Conservation (phyloP, 2,113 vertebrate genomes). For the Lophotis ruficrista region DNA sequence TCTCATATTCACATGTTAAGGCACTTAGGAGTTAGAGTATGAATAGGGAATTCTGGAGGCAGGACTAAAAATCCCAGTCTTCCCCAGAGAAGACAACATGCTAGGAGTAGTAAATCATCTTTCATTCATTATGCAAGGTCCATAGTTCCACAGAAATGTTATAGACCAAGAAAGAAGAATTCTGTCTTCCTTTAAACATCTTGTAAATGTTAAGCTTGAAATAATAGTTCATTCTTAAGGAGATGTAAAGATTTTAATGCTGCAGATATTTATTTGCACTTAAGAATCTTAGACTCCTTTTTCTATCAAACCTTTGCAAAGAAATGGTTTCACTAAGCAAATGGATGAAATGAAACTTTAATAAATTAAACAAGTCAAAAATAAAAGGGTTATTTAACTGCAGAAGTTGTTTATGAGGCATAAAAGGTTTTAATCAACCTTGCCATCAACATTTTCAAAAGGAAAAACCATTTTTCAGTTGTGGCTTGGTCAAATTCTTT, state of each 20-base stretch:
- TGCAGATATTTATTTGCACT: neutral
- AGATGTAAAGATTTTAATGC: neutral
- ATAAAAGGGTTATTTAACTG: neutral
- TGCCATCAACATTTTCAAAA: conserved; percentile 47
- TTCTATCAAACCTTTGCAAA: neutral
- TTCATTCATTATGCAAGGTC: neutral
- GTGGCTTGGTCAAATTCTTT: conserved; percentile 44
- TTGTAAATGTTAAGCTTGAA: neutral
- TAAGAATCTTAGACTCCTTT: neutral
- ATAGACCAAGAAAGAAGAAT: neutral
- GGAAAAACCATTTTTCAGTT: conserved; percentile 55
- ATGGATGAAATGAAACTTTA: neutral
- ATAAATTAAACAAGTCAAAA: neutral
- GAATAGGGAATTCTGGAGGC: neutral
- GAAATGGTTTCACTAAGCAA: neutral
- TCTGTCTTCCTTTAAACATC: neutral
- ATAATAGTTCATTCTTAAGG: neutral
- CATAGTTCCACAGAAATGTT: neutral
- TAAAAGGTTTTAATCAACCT: conserved; percentile 44
- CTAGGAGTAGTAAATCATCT: neutral
- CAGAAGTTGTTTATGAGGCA: conserved; percentile 28
- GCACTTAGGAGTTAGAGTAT: neutral
- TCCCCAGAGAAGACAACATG: neutral
- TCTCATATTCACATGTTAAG: neutral
- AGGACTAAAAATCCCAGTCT: neutral